A percentile compares a stretch with the other conserved stretches of the same genome.
Evolutionary conservation across 2,888 invertebrate genomes (phyloP).

Genomic region (Tridacna gigas): DNA sequence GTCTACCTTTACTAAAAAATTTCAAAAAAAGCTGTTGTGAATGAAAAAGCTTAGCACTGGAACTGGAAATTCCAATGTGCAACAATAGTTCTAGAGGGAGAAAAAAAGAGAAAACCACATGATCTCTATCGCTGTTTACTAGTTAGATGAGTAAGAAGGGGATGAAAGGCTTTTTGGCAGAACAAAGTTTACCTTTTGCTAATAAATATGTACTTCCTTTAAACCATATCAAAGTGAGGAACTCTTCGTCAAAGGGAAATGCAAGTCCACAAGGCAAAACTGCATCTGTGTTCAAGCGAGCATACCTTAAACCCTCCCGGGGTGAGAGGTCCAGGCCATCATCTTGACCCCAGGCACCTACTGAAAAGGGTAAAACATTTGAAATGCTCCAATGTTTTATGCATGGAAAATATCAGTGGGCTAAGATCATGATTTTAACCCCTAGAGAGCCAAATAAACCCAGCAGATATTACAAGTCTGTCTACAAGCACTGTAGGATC

Average conservation of each 20-base stretch:
- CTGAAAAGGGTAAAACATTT: neutral
- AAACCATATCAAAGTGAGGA: conserved; percentile 49
- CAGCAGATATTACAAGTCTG: neutral
- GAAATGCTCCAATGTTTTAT: neutral
- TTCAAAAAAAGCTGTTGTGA: no score
- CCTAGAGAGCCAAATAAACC: no score
- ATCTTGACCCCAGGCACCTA: conserved; percentile 24
- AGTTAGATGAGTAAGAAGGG: no score
- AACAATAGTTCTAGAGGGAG: no score
- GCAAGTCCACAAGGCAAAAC: conserved; percentile 47
- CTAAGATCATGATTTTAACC: neutral
- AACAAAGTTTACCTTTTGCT: conserved; percentile 25
- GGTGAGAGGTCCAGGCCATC: conserved; percentile 40
- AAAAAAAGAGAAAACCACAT: no score
- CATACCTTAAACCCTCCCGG: conserved; percentile 37
- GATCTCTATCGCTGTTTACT: no score
- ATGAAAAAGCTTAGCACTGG: no score
- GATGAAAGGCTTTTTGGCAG: no score
- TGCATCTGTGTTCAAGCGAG: conserved; percentile 41
- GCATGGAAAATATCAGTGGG: neutral
- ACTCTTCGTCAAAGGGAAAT: conserved; percentile 43
- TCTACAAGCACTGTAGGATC: neutral
- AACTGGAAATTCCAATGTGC: no score
- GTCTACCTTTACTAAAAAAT: no score
- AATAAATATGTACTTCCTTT: conserved; percentile 38